Evolutionary conservation across 2,888 invertebrate genomes (phyloP).

Genomic region (Cephonodes hylas): DNA sequence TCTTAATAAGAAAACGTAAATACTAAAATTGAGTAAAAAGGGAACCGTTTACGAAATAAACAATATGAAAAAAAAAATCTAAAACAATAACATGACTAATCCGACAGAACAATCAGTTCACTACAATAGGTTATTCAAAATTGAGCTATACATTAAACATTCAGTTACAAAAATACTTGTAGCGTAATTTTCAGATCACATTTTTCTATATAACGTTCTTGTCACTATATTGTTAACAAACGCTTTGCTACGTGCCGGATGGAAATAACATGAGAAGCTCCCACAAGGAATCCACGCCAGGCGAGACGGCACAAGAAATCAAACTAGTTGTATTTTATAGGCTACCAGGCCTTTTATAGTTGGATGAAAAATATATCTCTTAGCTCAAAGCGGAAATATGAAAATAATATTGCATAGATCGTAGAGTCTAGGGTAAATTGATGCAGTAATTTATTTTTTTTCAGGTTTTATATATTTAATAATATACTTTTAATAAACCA

Average conservation of each 20-base stretch:
- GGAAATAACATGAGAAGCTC: not conserved
- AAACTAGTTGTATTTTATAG: not conserved
- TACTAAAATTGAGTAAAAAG: slow-evolving; percentile 12
- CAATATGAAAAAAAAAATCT: slow-evolving; percentile 4
- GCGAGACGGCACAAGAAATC: not conserved
- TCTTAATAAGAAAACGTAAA: slow-evolving; percentile 9
- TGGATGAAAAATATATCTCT: not conserved
- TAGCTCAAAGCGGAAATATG: not conserved
- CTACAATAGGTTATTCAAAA: slow-evolving; percentile 59
- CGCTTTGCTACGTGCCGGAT: not conserved
- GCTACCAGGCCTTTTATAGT: not conserved
- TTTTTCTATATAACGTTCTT: slow-evolving; percentile 52
- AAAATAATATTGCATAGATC: not conserved
- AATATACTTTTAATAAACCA: too few relatives aligned
- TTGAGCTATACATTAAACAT: slow-evolving; percentile 77
- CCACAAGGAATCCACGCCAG: not conserved
- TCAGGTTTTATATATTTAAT: too few relatives aligned
- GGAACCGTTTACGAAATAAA: slow-evolving; percentile 1
- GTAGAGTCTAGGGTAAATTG: not conserved
- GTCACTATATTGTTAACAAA: slow-evolving; percentile 5
- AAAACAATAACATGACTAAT: slow-evolving; percentile 6
- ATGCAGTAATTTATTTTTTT: not conserved
- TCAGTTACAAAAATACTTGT: slow-evolving; percentile 78
- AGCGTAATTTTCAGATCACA: slow-evolving; percentile 78
- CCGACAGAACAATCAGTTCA: slow-evolving; percentile 17